Base-by-base conservation (phyloP, 2,113 vertebrate genomes). In the Ahaetulla prasina region DNA sequence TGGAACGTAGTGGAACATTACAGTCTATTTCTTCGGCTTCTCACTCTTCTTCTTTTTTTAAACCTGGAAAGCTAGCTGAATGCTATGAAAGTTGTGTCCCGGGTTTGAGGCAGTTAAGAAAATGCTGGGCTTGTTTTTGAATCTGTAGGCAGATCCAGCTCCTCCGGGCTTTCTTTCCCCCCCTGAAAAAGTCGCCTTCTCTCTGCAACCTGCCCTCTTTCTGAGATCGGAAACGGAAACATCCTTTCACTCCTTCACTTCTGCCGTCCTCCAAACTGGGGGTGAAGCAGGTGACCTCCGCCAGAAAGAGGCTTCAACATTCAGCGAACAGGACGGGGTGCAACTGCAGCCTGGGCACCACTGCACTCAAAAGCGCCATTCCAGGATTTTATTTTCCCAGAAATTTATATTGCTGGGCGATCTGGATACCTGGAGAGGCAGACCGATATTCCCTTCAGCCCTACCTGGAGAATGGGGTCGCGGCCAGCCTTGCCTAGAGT, bases 361-460 rank as follows among this genome's bases (percentile, higher is more conserved):
- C 84, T 39, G 18, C 35, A 94, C 95, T 95, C 57, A 90, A 89
- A 92, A 45, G n/a, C 91, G 35, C 27, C 12, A 35, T 27, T 23
- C 35, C 92, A 49, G 49, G 5, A 3, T 47, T 86, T 91, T 95
- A 89, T 60, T 93, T 43, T n/a, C 85, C 90, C 85, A 57, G 45
- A 63, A 5, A 54, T 84, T 91, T 90, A 80, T 80, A 89, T 12
- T 30, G 60, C 45, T 52, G 54, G 47, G 50, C 54, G 54, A 88
- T 30, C n/a, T 52, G 85, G 20, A 27, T 91, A 39, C 30, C 45
- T 9, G 60, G 85, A 53, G 47, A 63, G 68, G 16, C n/a, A 39
- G 68, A 39, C n/a, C 16, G 16, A 2, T 14, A 74, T 35, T 74
- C 6, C 68, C 14, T 20, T 16, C n/a, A 74, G 68, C 68, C 63